Percentiles rank a stretch among this genome's conserved stretches.
Evolutionary conservation across 2,113 vertebrate genomes (phyloP).

Genomic region (Alexandromys fortis): DNA sequence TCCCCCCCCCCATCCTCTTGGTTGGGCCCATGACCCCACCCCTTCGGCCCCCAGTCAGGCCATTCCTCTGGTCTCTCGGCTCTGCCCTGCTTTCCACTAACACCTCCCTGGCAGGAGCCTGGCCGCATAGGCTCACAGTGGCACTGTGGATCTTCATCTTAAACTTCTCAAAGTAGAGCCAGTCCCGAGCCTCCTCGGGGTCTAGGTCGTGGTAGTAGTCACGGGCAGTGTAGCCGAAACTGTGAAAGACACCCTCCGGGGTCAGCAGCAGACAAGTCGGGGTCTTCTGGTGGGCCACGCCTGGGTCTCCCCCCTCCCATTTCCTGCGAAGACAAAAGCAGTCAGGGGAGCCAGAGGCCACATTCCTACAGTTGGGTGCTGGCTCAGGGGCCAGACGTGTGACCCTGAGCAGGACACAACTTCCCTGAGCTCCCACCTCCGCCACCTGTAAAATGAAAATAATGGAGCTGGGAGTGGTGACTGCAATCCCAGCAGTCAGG

Average conservation of each 20-base stretch:
- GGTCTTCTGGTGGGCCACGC: slow-evolving; percentile 98
- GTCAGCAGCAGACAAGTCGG: slow-evolving; percentile 96
- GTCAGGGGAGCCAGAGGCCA: background rate
- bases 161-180: slow-evolving; percentile 99
- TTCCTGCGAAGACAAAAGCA: slow-evolving; percentile 87
- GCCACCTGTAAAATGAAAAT: background rate
- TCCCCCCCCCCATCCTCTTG: background rate
- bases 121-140: slow-evolving; percentile 85
- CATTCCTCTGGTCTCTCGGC: background rate
- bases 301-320: slow-evolving; percentile 97
- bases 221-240: slow-evolving; percentile 95
- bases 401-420: background rate
- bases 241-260: slow-evolving; percentile 94
- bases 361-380: background rate
- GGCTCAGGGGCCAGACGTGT: background rate
- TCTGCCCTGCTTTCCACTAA: background rate
- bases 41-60: background rate
- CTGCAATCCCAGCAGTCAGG: background rate
- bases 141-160: slow-evolving; percentile 99
- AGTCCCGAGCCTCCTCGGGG: slow-evolving; percentile 94
- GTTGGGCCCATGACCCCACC: background rate
- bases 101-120: background rate
- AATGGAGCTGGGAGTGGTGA: background rate
- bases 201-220: slow-evolving; percentile 97
- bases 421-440: background rate